Percentiles rank a stretch among this genome's conserved stretches.
Evolutionary conservation across 2,888 invertebrate species (phyloP).

Genomic region (Dolichomitus sp.): DNA sequence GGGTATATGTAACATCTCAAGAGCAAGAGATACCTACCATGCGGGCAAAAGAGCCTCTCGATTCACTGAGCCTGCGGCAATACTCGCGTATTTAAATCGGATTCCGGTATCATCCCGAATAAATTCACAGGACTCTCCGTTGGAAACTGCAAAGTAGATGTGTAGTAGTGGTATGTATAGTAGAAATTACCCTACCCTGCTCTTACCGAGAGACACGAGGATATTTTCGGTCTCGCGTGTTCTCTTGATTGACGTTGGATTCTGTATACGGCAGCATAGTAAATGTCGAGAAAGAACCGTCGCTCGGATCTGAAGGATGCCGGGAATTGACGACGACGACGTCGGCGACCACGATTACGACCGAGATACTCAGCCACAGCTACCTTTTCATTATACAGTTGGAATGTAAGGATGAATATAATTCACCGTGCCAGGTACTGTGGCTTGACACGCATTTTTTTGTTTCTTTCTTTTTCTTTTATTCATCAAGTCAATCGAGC

Average conservation of each 20-base stretch:
- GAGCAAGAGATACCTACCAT: constrained; percentile 14
- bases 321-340: constrained; percentile 42
- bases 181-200: constrained; percentile 66
- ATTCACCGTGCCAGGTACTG: constrained; percentile 16
- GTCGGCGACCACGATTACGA: constrained; percentile 20
- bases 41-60: constrained; percentile 40
- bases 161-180: constrained; percentile 33
- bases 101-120: constrained; percentile 67
- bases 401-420: constrained; percentile 5
- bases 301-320: constrained; percentile 39
- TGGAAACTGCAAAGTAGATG: constrained; percentile 7
- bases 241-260: constrained; percentile 72
- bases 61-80: constrained; percentile 42
- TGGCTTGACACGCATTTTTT: background rate
- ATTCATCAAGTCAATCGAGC: background rate
- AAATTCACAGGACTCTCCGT: constrained; percentile 36
- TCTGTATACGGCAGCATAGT: constrained; percentile 42
- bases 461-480: background rate
- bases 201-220: constrained; percentile 62
- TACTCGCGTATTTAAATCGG: constrained; percentile 67
- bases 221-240: constrained; percentile 70
- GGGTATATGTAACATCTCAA: constrained; percentile 59
- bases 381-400: constrained; percentile 13
- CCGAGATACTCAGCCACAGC: background rate
- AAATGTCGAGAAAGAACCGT: constrained; percentile 40